Conservation (phyloP, 2,888 invertebrate species). For the Lasioglossum leucozonium region DNA sequence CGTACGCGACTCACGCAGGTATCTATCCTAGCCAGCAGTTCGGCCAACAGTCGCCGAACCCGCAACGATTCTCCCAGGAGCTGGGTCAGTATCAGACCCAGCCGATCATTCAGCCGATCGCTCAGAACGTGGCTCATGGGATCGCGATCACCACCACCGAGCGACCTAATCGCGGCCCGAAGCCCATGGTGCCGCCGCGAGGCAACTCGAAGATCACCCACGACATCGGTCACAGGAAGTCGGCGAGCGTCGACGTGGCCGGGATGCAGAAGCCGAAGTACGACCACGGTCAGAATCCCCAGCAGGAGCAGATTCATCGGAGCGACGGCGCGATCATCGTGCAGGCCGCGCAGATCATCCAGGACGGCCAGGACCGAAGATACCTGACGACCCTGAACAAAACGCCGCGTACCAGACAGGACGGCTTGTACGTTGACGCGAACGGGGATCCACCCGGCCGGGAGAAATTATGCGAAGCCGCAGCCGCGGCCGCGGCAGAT, state of each 20-base stretch:
- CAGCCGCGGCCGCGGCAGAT: slow-evolving; percentile 68
- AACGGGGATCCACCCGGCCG: slow-evolving; percentile 76
- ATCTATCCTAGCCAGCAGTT: slow-evolving; percentile 79
- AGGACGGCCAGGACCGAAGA: slow-evolving; percentile 76
- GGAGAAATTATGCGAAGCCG: slow-evolving; percentile 74
- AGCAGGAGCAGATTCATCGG: slow-evolving; percentile 72
- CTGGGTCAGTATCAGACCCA: slow-evolving; percentile 81
- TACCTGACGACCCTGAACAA: slow-evolving; percentile 78
- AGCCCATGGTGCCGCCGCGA: slow-evolving; percentile 82
- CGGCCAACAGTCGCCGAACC: slow-evolving; percentile 80
- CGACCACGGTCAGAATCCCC: slow-evolving; percentile 56
- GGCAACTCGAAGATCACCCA: slow-evolving; percentile 82
- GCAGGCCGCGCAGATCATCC: slow-evolving; percentile 56
- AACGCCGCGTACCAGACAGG: slow-evolving; percentile 81
- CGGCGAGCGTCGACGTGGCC: slow-evolving; percentile 75
- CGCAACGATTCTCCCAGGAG: slow-evolving; percentile 82
- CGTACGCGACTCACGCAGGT: slow-evolving; percentile 76
- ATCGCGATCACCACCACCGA: slow-evolving; percentile 74
- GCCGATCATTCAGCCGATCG: slow-evolving; percentile 82
- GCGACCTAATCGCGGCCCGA: slow-evolving; percentile 79
- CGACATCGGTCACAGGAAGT: slow-evolving; percentile 78
- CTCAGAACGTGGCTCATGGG: slow-evolving; percentile 79
- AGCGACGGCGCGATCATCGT: slow-evolving; percentile 71
- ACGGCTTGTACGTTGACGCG: slow-evolving; percentile 81
- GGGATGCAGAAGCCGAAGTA: slow-evolving; percentile 68